Evolutionary conservation across 1,140 invertebrate genomes (phyloP), one percentile per base, ranked within the genome.

Genomic region (Megalopta genalis): DNA sequence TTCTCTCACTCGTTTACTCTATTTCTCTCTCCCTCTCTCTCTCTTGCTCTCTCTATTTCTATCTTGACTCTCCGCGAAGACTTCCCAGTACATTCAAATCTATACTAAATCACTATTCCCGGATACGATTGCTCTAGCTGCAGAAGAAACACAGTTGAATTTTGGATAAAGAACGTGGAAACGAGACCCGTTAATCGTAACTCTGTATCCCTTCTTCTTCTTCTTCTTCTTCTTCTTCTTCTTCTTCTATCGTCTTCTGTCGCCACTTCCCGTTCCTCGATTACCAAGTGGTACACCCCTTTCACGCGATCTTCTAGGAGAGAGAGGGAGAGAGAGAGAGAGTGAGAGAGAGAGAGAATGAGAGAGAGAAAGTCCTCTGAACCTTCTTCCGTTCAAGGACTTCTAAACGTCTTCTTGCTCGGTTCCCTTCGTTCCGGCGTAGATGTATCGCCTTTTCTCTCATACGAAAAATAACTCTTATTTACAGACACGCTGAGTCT

Each of bases 391-490:
- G 82, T 84, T 71, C 77, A 62, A 85, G 71, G 82, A 72, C 62
- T 74, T 60, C 52, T 69, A 76, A 85, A 84, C 65, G 64, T 85
- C 39, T 81, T 71, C 70, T 65, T 52, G 62, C 80, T 70, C 72
- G 80, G 60, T 78, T 77, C 57, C 67, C 81, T 60, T 78, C 69
- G 69, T 80, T 75, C 59, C 62, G 74, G 71, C 78, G 69, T 73
- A 25, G 57, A 60, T 62, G 74, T 73, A 74, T 82, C 64, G 76
- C 27, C 74, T 72, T 81, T 77, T 77, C 65, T 77, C 65, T 83
- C 85, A 86, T 86, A 86, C 85, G 85, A 85, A 86, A 86, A 86
- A 86, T 82, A 85, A 76, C 80, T 87, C 83, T 87, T 85, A 87
- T 87, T 85, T 87, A 87, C 82, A 87, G 57, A 63, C 77, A 71